Base-by-base conservation (phyloP, 2,888 invertebrate species). In the Parascotia fuliginaria region DNA sequence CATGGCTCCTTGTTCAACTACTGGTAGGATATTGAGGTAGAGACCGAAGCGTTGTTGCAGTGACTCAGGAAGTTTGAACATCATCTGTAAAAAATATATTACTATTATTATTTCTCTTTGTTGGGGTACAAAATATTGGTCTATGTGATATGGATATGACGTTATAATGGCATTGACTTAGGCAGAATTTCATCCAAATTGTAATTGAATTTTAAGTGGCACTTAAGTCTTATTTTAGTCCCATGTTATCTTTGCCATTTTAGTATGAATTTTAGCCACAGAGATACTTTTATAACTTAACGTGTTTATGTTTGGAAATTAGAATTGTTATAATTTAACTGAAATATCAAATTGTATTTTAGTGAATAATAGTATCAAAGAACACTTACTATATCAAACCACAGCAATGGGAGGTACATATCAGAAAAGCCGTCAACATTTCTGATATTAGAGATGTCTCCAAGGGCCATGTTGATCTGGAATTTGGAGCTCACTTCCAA, bases 371-470 rank as follows among this genome's bases (percentile, higher is more conserved):
- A 12, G n/a, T 12, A 12, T 6, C 3, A 31, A 6, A 32, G 14
- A 14, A 42, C 75, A 95, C 96, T 96, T 93, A 97, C 97, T 78
- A 97, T 96, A 93, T 97, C 97, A 62, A 97, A 97, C 97, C 97
- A 98, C 2, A 97, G 87, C 76, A 97, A 89, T 0, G 98, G 98
- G 2, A 97, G 85, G 9, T 96, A 94, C 79, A 96, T 89, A 64
- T 96, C 91, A 42, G 95, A 92, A 75, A 97, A 97, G 45, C 87
- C 92, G 1, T 93, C 94, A 0, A 94, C 93, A 67, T 95, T 94
- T 0, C 93, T 93, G 69, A 97, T 96, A 3, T 84, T 79, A 1
- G 93, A 89, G 38, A 97, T 91, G 74, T 96, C 94, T 15, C 94
- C 94, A 22, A 97, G 86, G 0, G 95, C 96, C 95, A 97, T 95